Conservation (phyloP, 2,888 invertebrate genomes). For the Dermolepida albohirtum region DNA sequence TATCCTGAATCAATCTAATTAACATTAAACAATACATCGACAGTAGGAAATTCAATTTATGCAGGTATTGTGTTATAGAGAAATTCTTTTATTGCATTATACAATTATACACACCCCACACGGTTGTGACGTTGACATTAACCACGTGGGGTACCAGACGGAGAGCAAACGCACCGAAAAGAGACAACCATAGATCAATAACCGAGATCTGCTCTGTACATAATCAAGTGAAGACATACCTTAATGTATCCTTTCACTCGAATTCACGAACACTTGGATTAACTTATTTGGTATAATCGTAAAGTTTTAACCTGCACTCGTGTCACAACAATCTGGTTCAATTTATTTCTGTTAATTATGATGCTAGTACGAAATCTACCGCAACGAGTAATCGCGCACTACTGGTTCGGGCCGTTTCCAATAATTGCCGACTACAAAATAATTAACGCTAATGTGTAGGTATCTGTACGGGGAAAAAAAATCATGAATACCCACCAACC, state of each 20-base stretch:
- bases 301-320: not conserved
- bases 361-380: not conserved
- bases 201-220: conserved; percentile 45
- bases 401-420: not conserved
- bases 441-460: no score
- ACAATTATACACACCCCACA: conserved; percentile 37
- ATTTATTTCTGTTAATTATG: not conserved
- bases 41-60: conserved; percentile 4
- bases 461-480: no score
- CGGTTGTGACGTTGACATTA: conserved; percentile 47
- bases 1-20: no score
- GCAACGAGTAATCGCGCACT: not conserved
- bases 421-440: no score
- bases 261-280: not conserved
- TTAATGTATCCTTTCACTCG: conserved; percentile 7
- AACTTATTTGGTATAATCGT: not conserved
- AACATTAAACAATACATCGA: no score
- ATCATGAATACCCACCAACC: not conserved
- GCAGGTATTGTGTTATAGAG: conserved; percentile 1
- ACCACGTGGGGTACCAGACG: conserved; percentile 53
- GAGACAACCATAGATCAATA: conserved; percentile 57
- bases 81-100: conserved; percentile 15
- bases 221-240: not conserved
- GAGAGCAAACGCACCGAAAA: conserved; percentile 45
- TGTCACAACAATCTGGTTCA: not conserved